Percentiles rank a stretch among this genome's conserved stretches.
These are phyloP conservation scores for Harpagoxenus sublaevis DNA, from an alignment of 2,888 invertebrate species.

Conservation along the genomic window DNA sequence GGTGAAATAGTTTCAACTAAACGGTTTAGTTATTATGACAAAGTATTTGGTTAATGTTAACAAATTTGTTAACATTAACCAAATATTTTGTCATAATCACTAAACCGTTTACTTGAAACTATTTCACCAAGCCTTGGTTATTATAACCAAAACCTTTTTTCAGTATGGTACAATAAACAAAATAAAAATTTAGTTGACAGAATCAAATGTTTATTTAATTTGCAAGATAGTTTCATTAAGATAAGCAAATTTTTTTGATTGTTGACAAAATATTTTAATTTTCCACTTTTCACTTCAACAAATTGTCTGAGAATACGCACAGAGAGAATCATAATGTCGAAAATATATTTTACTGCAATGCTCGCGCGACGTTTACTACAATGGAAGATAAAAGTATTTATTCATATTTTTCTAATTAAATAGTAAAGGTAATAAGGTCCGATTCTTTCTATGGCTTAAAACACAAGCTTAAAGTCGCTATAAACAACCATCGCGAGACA, in stretches of 20 bases:
- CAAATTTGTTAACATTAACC: too few relatives aligned
- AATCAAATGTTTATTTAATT: neutral
- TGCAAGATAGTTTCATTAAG: neutral
- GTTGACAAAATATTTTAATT: constrained; percentile 1
- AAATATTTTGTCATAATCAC: too few relatives aligned
- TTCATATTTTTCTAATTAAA: neutral
- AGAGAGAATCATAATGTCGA: neutral
- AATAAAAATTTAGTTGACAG: neutral
- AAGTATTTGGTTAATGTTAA: too few relatives aligned
- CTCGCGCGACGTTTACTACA: neutral
- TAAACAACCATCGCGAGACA: too few relatives aligned
- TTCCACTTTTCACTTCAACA: neutral
- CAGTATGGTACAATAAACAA: neutral
- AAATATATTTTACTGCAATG: constrained; percentile 3
- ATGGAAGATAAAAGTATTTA: neutral
- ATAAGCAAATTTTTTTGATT: neutral
- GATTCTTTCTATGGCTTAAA: too few relatives aligned
- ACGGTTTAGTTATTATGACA: too few relatives aligned
- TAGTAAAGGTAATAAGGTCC: too few relatives aligned
- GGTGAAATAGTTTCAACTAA: too few relatives aligned
- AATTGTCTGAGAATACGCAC: neutral
- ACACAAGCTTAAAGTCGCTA: too few relatives aligned
- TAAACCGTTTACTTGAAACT: too few relatives aligned
- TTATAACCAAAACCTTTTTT: too few relatives aligned
- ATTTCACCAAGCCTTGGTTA: too few relatives aligned